Conservation (phyloP, 2,888 invertebrate species). For the Epistrophe eligans region DNA sequence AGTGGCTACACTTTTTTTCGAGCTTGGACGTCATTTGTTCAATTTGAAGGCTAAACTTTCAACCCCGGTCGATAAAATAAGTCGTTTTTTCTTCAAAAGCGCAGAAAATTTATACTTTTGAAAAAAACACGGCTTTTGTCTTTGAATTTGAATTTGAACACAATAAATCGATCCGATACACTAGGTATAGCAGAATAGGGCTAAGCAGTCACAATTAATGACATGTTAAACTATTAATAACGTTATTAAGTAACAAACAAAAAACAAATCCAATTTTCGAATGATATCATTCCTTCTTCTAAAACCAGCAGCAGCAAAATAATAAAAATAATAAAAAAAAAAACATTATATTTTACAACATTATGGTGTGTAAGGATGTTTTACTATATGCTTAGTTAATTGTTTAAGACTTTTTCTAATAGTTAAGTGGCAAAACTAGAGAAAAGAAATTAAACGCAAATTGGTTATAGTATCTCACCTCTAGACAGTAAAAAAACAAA, state of each 20-base stretch:
- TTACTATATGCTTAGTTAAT: conserved; percentile 62
- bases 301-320: conserved; percentile 9
- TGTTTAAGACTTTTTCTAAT: conserved; percentile 43
- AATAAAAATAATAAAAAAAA: background rate
- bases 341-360: background rate
- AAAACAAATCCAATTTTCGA: conserved; percentile 59
- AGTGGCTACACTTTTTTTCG: no score
- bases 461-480: conserved; percentile 59
- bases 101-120: no score
- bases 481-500: conserved; percentile 45
- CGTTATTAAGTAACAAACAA: background rate
- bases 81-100: no score
- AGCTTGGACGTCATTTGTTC: no score
- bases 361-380: conserved; percentile 30
- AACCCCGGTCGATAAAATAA: no score
- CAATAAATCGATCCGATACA: background rate
- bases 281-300: conserved; percentile 65
- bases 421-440: conserved; percentile 61
- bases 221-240: background rate
- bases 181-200: background rate
- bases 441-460: conserved; percentile 53
- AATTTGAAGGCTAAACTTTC: no score
- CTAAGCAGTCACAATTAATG: conserved; percentile 16
- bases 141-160: background rate
- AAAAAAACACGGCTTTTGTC: no score